phyloP scores from a whole-genome alignment of 2,888 invertebrate genomes.

The Eurytoma californica region DNA sequence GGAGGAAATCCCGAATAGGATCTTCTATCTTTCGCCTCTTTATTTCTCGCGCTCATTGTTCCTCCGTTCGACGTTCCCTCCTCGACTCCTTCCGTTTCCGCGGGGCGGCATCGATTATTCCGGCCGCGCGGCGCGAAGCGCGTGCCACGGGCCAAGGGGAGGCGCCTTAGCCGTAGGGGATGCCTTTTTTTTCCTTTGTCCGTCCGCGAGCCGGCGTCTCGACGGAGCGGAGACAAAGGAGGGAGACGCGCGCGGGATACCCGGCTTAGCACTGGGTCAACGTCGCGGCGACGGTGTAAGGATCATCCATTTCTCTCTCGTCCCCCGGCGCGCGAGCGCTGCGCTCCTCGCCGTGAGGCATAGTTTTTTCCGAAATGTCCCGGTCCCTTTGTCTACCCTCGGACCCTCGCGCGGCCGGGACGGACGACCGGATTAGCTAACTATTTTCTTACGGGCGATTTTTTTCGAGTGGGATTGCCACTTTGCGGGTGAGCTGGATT shows the following conservation, averaged over 20 bases:
- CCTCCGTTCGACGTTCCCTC: neutral
- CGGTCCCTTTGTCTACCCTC: too few species aligned
- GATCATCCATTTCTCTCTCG: too few species aligned
- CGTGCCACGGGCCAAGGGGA: conserved; percentile 33
- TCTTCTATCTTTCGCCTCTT: neutral
- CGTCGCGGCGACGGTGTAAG: conserved; percentile 54
- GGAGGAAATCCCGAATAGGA: conserved; percentile 21
- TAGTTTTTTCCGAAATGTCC: too few species aligned
- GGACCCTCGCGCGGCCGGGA: too few species aligned
- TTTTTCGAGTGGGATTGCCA: too few species aligned
- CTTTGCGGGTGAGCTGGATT: too few species aligned
- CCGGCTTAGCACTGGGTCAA: conserved; percentile 60
- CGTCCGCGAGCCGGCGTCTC: conserved; percentile 25
- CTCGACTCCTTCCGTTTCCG: conserved; percentile 18
- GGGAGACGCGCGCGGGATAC: conserved; percentile 17
- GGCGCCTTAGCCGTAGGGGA: conserved; percentile 43
- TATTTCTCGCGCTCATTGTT: conserved; percentile 38
- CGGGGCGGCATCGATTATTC: conserved; percentile 49
- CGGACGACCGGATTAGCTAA: too few species aligned
- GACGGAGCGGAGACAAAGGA: conserved; percentile 37
- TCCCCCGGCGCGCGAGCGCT: too few species aligned
- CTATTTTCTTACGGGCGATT: too few species aligned
- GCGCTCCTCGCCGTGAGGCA: too few species aligned
- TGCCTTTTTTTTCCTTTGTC: conserved; percentile 59
- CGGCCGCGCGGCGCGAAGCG: conserved; percentile 16